Percentiles rank a stretch among this genome's conserved stretches.
phyloP scores from a whole-genome alignment of 2,113 vertebrate species.

The Capreolus pygargus region DNA sequence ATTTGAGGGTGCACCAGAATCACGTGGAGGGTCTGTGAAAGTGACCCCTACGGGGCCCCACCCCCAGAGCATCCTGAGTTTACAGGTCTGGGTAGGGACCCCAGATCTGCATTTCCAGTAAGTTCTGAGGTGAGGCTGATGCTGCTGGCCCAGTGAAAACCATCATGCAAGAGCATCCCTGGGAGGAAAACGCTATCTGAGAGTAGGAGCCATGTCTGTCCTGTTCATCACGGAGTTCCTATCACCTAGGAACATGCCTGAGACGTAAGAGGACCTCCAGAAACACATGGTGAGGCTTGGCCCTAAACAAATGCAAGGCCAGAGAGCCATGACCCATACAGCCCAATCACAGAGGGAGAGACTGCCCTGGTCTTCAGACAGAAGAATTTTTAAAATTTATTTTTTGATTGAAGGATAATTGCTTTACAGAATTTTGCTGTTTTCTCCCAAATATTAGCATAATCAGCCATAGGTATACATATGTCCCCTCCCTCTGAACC shows the following conservation, averaged over 20 bases:
- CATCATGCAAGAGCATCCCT: background rate
- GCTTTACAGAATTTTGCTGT: background rate
- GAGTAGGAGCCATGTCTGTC: background rate
- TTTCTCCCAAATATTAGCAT: background rate
- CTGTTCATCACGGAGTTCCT: background rate
- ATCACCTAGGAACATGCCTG: background rate
- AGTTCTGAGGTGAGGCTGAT: background rate
- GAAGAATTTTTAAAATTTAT: background rate
- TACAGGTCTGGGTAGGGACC: background rate
- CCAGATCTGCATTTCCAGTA: background rate
- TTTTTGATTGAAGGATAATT: background rate
- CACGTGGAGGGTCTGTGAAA: background rate
- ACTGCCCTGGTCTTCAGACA: background rate
- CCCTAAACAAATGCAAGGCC: too few relatives aligned
- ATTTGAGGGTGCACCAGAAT: background rate
- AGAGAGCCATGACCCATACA: background rate
- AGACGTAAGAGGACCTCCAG: background rate
- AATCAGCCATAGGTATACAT: background rate
- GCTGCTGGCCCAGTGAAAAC: background rate
- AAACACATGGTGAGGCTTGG: background rate
- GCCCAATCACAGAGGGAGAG: background rate
- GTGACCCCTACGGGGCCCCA: background rate
- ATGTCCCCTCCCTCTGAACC: background rate
- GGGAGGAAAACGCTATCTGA: background rate
- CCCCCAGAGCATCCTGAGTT: background rate